Percentiles rank a stretch among this genome's conserved stretches.
phyloP scores from a whole-genome alignment of 2,113 vertebrate species.

The Gila orcuttii region DNA sequence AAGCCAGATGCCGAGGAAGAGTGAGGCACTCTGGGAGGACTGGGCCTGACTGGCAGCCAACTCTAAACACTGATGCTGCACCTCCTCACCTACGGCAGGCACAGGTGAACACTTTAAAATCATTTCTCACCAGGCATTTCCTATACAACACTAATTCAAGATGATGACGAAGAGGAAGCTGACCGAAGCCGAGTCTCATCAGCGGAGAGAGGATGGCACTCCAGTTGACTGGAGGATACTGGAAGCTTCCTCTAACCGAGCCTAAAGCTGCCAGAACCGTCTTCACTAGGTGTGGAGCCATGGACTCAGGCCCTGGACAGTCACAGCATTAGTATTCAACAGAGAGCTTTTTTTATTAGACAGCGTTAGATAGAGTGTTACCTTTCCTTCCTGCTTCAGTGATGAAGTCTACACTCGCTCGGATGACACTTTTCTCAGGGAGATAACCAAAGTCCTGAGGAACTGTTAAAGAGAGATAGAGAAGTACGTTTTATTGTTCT shows the following conservation, averaged over 20 bases:
- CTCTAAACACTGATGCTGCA: slow-evolving; percentile 87
- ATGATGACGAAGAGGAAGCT: slow-evolving; percentile 25
- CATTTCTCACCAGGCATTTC: not conserved
- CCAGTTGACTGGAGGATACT: slow-evolving; percentile 95
- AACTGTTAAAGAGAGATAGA: slow-evolving; percentile 74
- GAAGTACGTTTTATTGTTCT: slow-evolving; percentile 25
- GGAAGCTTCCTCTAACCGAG: slow-evolving; percentile 79
- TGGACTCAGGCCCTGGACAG: slow-evolving; percentile 83
- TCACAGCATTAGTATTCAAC: not conserved
- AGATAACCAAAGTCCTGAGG: slow-evolving; percentile 93
- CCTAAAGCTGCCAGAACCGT: slow-evolving; percentile 79
- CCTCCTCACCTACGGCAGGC: slow-evolving; percentile 81
- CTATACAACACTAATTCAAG: not conserved
- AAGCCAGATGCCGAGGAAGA: slow-evolving; percentile 90
- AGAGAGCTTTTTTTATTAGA: not conserved
- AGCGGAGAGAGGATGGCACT: slow-evolving; percentile 87
- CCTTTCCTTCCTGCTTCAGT: slow-evolving; percentile 90
- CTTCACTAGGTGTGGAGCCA: slow-evolving; percentile 75
- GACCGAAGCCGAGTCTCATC: slow-evolving; percentile 93
- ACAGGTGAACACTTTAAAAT: slow-evolving; percentile 36
- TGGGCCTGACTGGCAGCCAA: slow-evolving; percentile 85
- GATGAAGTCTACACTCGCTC: slow-evolving; percentile 81
- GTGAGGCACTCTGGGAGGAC: slow-evolving; percentile 87
- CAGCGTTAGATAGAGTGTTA: slow-evolving; percentile 52
- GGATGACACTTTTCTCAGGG: slow-evolving; percentile 88